These are phyloP conservation scores for Stenurella melanura DNA, from an alignment of 2,888 invertebrate genomes.

Conservation along the genomic window DNA sequence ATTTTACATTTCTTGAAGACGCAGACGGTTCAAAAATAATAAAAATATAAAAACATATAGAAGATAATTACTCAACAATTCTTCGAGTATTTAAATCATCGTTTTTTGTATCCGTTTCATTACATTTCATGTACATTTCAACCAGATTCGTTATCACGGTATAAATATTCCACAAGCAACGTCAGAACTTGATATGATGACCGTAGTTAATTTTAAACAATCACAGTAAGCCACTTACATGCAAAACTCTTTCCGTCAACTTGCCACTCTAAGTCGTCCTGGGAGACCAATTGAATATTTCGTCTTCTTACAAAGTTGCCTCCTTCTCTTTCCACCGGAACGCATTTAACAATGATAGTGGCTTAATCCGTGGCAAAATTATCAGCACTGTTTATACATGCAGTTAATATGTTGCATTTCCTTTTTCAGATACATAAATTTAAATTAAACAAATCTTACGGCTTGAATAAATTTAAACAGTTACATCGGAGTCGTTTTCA, in stretches of 20 bases:
- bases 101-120: constrained; percentile 5
- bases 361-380: constrained; percentile 23
- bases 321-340: constrained; percentile 16
- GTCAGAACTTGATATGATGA: constrained; percentile 42
- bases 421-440: constrained; percentile 45
- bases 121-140: constrained; percentile 10
- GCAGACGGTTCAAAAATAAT: too few species aligned
- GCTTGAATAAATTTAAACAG: constrained; percentile 38
- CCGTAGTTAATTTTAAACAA: constrained; percentile 47
- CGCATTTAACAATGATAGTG: constrained; percentile 20
- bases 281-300: constrained; percentile 22
- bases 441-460: constrained; percentile 46
- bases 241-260: constrained; percentile 39
- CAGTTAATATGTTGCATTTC: constrained; percentile 30
- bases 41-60: constrained; percentile 1
- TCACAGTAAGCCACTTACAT: constrained; percentile 44
- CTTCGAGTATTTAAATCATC: constrained; percentile 13
- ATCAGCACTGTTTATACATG: constrained; percentile 22
- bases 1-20: too few species aligned
- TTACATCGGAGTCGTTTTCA: constrained; percentile 31
- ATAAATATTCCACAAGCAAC: constrained; percentile 26
- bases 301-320: not conserved
- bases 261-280: constrained; percentile 38
- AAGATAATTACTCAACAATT: constrained; percentile 15
- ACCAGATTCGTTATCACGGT: constrained; percentile 36